These are phyloP conservation scores for Merops nubicus DNA, from an alignment of 2,113 vertebrate genomes.

Conservation along the genomic window DNA sequence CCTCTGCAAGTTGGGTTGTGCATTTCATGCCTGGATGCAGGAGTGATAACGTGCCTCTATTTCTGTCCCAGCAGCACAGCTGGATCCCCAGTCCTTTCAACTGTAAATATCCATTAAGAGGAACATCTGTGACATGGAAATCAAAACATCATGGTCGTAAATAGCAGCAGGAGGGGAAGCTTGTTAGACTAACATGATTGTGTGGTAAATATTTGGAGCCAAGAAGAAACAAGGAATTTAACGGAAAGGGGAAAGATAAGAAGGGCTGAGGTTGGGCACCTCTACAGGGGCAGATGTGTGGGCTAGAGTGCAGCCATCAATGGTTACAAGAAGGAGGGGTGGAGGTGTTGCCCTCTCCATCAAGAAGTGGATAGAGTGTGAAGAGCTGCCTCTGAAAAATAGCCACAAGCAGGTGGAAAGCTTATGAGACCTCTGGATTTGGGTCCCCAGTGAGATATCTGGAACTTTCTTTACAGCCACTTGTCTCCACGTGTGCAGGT, in stretches of 20 bases:
- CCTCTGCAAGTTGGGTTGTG: not conserved
- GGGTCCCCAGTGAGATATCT: not conserved
- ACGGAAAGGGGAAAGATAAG: not conserved
- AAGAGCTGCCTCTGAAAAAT: not conserved
- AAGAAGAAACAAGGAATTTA: not conserved
- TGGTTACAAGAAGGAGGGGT: not conserved
- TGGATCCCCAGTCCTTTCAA: not conserved
- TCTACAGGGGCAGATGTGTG: not conserved
- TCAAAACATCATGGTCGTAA: not conserved
- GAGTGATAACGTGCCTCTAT: not conserved
- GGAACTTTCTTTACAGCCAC: not conserved
- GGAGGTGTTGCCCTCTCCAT: not conserved
- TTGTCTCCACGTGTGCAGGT: not conserved
- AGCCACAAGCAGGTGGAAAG: not conserved
- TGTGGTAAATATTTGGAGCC: not conserved
- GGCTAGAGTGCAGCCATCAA: not conserved
- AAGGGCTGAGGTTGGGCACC: not conserved
- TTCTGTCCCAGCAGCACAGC: constrained; percentile 37
- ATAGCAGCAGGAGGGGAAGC: not conserved
- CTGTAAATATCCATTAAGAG: constrained; percentile 7
- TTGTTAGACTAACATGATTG: not conserved
- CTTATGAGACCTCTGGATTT: not conserved
- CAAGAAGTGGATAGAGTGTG: not conserved
- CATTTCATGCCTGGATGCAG: constrained; percentile 43
- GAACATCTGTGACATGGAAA: not conserved